These are phyloP conservation scores for Zaprionus camerounensis DNA, from an alignment of 1,140 invertebrate species.

Conservation along the genomic window DNA sequence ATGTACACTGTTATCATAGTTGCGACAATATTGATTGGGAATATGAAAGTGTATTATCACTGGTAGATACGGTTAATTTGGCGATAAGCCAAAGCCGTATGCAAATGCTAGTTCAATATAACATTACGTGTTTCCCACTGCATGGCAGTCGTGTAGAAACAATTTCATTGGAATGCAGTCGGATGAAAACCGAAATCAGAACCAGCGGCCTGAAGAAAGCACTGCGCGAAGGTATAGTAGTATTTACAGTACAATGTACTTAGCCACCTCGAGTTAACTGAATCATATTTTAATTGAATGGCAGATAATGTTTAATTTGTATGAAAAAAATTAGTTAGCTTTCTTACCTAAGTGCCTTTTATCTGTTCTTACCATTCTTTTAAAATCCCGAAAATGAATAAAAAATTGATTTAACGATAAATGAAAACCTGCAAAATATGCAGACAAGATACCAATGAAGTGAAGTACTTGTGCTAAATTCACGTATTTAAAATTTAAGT, in stretches of 20 bases:
- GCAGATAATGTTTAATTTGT: too few relatives aligned
- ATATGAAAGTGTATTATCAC: conserved; percentile 28
- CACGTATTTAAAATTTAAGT: too few relatives aligned
- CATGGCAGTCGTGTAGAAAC: background rate
- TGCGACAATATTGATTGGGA: conserved; percentile 17
- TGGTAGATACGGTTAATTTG: conserved; percentile 10
- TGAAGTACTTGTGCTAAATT: too few relatives aligned
- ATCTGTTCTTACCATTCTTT: too few relatives aligned
- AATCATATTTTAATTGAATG: too few relatives aligned
- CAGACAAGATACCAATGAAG: too few relatives aligned
- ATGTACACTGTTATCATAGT: conserved; percentile 19
- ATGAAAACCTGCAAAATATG: too few relatives aligned
- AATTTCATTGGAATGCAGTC: conserved; percentile 1
- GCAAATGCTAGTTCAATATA: conserved; percentile 4
- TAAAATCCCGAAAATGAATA: too few relatives aligned
- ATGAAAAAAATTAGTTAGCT: too few relatives aligned
- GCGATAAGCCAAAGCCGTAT: conserved; percentile 27
- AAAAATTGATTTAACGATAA: too few relatives aligned
- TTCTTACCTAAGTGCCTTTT: too few relatives aligned
- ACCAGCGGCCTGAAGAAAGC: background rate
- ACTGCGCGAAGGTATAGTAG: background rate
- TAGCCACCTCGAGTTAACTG: too few relatives aligned
- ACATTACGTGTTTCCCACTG: background rate
- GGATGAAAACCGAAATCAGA: background rate
- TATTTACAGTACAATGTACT: background rate